Conservation (phyloP, 2,797 vertebrate genomes). For the Poecilia picta region DNA sequence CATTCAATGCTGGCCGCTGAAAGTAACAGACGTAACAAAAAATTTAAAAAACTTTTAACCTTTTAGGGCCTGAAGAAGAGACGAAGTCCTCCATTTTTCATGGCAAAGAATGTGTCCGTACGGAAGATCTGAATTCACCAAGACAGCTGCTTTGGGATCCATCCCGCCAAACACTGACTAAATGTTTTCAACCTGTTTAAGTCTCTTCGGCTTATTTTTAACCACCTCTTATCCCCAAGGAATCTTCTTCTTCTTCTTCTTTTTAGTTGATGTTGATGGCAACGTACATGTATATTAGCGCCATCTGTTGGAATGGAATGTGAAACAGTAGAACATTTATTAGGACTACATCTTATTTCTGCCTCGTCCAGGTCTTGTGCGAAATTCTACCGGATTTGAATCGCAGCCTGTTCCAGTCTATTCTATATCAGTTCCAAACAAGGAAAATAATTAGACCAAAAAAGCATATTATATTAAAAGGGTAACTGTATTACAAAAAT, state of each 20-base stretch:
- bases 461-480: too few species aligned
- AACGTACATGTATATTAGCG: neutral
- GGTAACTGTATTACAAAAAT: too few species aligned
- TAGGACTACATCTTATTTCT: too few species aligned
- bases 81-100: constrained; percentile 75
- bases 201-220: neutral
- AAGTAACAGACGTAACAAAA: neutral
- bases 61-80: constrained; percentile 66
- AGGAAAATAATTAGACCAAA: too few species aligned
- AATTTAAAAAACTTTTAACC: constrained; percentile 48
- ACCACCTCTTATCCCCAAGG: neutral
- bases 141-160: constrained; percentile 53
- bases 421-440: too few species aligned
- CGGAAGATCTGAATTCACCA: constrained; percentile 62
- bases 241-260: neutral
- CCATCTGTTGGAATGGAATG: neutral
- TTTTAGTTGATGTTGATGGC: neutral
- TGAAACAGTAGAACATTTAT: too few species aligned
- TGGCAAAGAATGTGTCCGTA: constrained; percentile 70
- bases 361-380: too few species aligned
- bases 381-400: too few species aligned
- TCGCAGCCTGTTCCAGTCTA: too few species aligned
- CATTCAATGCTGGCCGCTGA: neutral
- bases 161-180: constrained; percentile 27
- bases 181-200: neutral